phyloP scores from a whole-genome alignment of 1,140 invertebrate species.

The Eriosoma lanigerum region DNA sequence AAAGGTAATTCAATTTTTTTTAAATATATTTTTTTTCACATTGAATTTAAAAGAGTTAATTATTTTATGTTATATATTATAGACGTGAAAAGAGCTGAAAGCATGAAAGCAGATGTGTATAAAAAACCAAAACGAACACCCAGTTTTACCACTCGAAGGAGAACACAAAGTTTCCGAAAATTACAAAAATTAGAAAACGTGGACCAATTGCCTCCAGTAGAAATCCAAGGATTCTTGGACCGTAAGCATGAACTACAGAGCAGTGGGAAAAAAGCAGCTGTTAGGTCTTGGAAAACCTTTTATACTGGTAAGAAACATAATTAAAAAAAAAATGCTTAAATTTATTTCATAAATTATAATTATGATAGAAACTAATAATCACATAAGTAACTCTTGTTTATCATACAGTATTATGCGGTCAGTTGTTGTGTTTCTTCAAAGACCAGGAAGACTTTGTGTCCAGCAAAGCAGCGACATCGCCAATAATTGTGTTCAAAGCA shows the following conservation, averaged over 20 bases:
- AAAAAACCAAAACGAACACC: constrained; percentile 85
- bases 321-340: not conserved
- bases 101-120: constrained; percentile 75
- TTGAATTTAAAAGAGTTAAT: not conserved
- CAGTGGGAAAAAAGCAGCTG: constrained; percentile 90
- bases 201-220: constrained; percentile 80
- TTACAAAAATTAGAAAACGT: constrained; percentile 71
- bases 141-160: constrained; percentile 87
- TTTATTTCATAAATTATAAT: no score
- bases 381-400: not conserved
- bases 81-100: constrained; percentile 81
- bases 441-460: constrained; percentile 87
- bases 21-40: no score
- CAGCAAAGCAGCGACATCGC: constrained; percentile 84
- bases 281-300: constrained; percentile 92
- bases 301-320: constrained; percentile 67
- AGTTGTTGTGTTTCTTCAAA: constrained; percentile 96
- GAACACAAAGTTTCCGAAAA: constrained; percentile 85
- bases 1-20: constrained; percentile 61
- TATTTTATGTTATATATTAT: constrained; percentile 55
- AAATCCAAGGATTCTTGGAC: constrained; percentile 89
- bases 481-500: constrained; percentile 86
- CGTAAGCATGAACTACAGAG: constrained; percentile 92
- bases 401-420: constrained; percentile 82
- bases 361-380: not conserved